Conservation (phyloP, 1,140 invertebrate genomes). For the Hermatobates lingyangjiaoensis region DNA sequence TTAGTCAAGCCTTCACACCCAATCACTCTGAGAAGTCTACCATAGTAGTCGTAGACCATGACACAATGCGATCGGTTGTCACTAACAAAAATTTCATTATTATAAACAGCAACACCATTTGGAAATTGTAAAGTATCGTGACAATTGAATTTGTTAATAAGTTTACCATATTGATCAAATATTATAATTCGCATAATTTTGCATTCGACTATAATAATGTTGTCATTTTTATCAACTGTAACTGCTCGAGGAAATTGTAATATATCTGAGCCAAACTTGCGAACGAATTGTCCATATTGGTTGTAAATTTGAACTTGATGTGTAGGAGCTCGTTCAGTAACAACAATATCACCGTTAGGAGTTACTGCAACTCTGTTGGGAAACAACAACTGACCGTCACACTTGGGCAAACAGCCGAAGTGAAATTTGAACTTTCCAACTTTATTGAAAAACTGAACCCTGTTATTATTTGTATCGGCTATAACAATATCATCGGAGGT, state of each 20-base stretch:
- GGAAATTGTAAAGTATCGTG: slow-evolving; percentile 98
- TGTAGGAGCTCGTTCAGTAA: slow-evolving; percentile 93
- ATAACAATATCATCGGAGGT: slow-evolving; percentile 98
- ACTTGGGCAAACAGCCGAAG: slow-evolving; percentile 77
- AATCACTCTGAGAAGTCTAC: slow-evolving; percentile 85
- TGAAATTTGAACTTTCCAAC: slow-evolving; percentile 98
- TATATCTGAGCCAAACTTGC: slow-evolving; percentile 98
- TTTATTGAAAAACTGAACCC: slow-evolving; percentile 97
- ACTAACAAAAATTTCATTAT: slow-evolving; percentile 98
- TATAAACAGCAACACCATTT: slow-evolving; percentile 95
- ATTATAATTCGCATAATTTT: slow-evolving; percentile 99
- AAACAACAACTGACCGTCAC: slow-evolving; percentile 85
- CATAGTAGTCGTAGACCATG: slow-evolving; percentile 98
- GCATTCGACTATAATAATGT: slow-evolving; percentile 97
- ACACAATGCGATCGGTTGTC: slow-evolving; percentile 99
- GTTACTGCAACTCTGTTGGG: slow-evolving; percentile 97
- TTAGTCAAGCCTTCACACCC: slow-evolving; percentile 97
- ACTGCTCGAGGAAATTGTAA: slow-evolving; percentile 94
- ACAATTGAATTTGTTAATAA: slow-evolving; percentile 93
- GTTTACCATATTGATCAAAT: slow-evolving; percentile 91
- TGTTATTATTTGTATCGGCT: slow-evolving; percentile 98
- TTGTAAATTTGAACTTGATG: slow-evolving; percentile 99
- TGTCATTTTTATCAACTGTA: slow-evolving; percentile 91
- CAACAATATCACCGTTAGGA: slow-evolving; percentile 93
- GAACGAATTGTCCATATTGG: slow-evolving; percentile 95